These are phyloP conservation scores for Semicossyphus pulcher DNA, from an alignment of 2,113 vertebrate genomes.

Conservation along the genomic window DNA sequence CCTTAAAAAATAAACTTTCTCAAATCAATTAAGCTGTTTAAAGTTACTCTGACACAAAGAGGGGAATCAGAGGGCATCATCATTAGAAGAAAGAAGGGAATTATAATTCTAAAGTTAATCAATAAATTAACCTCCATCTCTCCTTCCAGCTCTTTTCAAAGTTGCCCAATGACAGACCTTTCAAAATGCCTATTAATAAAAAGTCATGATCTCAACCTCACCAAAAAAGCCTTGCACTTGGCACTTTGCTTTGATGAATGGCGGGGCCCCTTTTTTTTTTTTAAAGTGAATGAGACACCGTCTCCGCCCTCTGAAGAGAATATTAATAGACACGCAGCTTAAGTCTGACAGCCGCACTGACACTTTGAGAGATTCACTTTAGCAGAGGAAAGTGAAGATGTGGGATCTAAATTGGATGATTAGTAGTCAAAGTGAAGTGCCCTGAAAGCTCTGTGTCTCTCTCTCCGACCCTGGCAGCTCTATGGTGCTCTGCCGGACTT, in stretches of 20 bases:
- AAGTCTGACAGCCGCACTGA: slow-evolving; percentile 72
- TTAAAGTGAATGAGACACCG: slow-evolving; percentile 47
- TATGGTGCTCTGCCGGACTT: slow-evolving; percentile 38
- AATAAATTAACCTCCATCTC: slow-evolving; percentile 61
- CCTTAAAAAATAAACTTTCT: slow-evolving; percentile 4
- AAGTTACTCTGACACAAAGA: slow-evolving; percentile 29
- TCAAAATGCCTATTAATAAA: slow-evolving; percentile 62
- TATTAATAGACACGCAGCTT: slow-evolving; percentile 77
- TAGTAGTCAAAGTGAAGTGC: slow-evolving; percentile 63
- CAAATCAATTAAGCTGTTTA: slow-evolving; percentile 25
- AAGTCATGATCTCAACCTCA: slow-evolving; percentile 53
- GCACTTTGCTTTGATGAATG: slow-evolving; percentile 67
- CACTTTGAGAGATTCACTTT: slow-evolving; percentile 71
- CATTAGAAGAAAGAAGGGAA: slow-evolving; percentile 31
- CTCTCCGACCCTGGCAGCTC: slow-evolving; percentile 52
- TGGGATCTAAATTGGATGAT: slow-evolving; percentile 75
- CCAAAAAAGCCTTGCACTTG: slow-evolving; percentile 36
- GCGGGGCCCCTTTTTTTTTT: slow-evolving; percentile 12
- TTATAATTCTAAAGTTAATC: slow-evolving; percentile 41
- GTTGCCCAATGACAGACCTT: slow-evolving; percentile 46
- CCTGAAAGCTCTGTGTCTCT: slow-evolving; percentile 49
- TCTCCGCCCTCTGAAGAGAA: slow-evolving; percentile 68
- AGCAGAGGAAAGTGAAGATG: slow-evolving; percentile 65
- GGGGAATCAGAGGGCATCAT: slow-evolving; percentile 19
- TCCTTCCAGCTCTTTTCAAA: slow-evolving; percentile 41